phyloP scores from a whole-genome alignment of 2,113 vertebrate genomes.

The Rhabdomys dilectus region DNA sequence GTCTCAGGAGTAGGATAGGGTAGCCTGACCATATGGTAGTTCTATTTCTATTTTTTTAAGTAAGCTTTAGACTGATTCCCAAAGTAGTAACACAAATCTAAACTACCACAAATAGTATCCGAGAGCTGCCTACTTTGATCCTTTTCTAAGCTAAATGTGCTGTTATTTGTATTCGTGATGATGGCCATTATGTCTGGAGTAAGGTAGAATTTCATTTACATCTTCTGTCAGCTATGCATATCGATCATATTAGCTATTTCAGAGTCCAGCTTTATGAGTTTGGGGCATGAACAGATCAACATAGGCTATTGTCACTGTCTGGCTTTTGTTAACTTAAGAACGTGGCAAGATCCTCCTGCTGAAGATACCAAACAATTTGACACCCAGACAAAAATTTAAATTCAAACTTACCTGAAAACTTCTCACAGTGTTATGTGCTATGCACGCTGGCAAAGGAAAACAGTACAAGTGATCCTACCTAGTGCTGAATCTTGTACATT shows the following conservation, averaged over 20 bases:
- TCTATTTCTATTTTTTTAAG: background rate
- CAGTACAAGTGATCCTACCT: no score
- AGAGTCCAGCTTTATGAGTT: background rate
- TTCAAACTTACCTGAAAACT: background rate
- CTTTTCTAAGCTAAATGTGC: background rate
- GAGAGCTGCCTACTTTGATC: background rate
- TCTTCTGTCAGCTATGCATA: background rate
- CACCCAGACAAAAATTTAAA: background rate
- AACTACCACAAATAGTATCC: background rate
- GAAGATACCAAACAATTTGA: background rate
- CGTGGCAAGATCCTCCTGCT: background rate
- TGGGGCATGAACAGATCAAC: background rate
- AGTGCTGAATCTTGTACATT: background rate
- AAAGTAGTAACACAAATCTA: background rate
- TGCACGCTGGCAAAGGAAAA: background rate
- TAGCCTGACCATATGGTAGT: background rate
- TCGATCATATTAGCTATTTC: background rate
- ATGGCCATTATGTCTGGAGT: background rate
- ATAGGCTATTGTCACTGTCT: background rate
- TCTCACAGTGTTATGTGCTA: background rate
- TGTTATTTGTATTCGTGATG: background rate
- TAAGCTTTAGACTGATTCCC: background rate
- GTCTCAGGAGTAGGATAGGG: background rate
- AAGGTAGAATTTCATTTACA: background rate
- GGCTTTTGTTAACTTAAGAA: background rate